Percentiles rank a stretch among this genome's conserved stretches.
phyloP scores from a whole-genome alignment of 2,888 invertebrate genomes.

The Torymus tubicola region DNA sequence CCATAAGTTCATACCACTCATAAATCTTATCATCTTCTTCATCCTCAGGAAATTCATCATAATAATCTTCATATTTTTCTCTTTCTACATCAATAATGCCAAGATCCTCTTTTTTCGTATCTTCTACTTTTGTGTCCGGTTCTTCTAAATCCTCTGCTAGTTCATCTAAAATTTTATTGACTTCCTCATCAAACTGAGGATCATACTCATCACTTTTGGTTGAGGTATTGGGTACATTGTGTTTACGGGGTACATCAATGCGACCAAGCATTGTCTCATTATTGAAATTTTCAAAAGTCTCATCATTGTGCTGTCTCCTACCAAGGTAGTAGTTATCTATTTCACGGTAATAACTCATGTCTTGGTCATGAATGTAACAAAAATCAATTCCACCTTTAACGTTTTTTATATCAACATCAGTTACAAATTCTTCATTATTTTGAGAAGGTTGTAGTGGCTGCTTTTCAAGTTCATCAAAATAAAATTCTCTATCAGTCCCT shows the following conservation, averaged over 20 bases:
- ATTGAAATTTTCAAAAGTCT: neutral
- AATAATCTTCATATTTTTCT: constrained; percentile 49
- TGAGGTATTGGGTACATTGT: neutral
- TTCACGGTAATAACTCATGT: constrained; percentile 52
- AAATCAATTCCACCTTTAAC: neutral
- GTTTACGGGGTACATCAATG: neutral
- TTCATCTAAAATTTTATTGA: constrained; percentile 50
- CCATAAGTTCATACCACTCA: constrained; percentile 43
- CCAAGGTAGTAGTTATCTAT: neutral
- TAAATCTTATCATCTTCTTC: constrained; percentile 5
- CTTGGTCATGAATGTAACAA: constrained; percentile 23
- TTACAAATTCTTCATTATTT: constrained; percentile 7
- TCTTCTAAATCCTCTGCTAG: constrained; percentile 28
- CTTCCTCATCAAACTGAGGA: constrained; percentile 40
- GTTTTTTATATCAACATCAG: neutral
- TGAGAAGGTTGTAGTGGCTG: neutral
- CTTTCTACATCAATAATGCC: neutral
- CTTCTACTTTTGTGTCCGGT: neutral
- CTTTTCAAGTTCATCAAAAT: constrained; percentile 7
- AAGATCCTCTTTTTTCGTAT: neutral
- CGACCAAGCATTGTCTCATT: constrained; percentile 38
- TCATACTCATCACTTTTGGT: constrained; percentile 34
- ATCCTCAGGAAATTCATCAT: constrained; percentile 47
- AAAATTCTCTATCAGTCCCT: neutral
- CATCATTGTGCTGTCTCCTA: neutral